A percentile compares a stretch with the other conserved stretches of the same genome.
Evolutionary conservation across 2,797 vertebrate genomes (phyloP).

Genomic region (Etheostoma perlongum): DNA sequence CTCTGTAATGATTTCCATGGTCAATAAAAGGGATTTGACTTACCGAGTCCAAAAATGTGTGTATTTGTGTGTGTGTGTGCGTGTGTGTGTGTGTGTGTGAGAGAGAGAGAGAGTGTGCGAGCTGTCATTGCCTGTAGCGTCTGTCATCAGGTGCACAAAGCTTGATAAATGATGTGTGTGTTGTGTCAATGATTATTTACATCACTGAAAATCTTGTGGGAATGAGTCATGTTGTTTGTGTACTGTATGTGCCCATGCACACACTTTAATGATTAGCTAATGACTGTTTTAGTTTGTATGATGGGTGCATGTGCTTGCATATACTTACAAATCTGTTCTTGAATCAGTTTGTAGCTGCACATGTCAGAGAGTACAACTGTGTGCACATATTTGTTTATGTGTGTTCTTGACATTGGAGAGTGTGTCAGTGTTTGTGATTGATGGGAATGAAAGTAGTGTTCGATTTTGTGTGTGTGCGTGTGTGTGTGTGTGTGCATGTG

Average conservation of each 20-base stretch:
- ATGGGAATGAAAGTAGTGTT: conserved; percentile 5
- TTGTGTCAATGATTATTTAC: conserved; percentile 73
- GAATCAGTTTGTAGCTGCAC: neutral
- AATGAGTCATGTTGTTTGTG: conserved; percentile 52
- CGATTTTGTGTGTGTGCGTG: neutral
- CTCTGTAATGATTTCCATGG: conserved; percentile 55
- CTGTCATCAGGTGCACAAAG: conserved; percentile 54
- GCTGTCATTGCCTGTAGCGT: conserved; percentile 62
- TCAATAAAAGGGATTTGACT: conserved; percentile 70
- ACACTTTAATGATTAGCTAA: conserved; percentile 39
- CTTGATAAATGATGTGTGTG: conserved; percentile 68
- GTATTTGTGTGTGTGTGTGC: conserved; percentile 24
- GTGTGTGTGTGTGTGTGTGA: conserved; percentile 10
- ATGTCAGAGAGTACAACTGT: neutral
- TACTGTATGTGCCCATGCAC: conserved; percentile 16
- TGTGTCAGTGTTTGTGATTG: neutral
- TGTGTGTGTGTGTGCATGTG: conserved; percentile 9
- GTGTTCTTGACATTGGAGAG: neutral
- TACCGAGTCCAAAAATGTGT: conserved; percentile 21
- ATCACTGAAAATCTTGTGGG: conserved; percentile 50
- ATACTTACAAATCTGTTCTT: neutral
- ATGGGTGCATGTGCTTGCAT: neutral
- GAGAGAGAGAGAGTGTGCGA: conserved; percentile 15
- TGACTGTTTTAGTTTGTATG: conserved; percentile 21
- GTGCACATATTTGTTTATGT: neutral